phyloP scores from a whole-genome alignment of 2,797 vertebrate genomes.

The Hylomyscus alleni region DNA sequence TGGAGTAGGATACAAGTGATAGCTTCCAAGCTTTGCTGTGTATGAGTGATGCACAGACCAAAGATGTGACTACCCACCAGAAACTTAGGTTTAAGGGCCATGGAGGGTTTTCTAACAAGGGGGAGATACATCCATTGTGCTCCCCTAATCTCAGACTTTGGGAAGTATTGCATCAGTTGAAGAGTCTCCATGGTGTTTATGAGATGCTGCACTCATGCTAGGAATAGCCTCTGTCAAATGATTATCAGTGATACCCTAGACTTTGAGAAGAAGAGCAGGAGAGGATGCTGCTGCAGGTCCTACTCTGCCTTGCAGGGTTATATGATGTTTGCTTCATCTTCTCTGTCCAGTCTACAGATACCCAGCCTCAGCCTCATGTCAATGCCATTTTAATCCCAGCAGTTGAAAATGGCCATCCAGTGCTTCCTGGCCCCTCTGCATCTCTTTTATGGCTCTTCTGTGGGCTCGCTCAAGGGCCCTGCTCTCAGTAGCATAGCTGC shows the following conservation, averaged over 20 bases:
- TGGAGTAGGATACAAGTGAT: fast-evolving
- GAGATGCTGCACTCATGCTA: fast-evolving
- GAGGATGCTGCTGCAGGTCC: fast-evolving
- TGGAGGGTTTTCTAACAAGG: background rate
- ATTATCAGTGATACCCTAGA: fast-evolving
- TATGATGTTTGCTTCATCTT: fast-evolving
- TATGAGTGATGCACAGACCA: no score
- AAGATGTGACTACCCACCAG: fast-evolving
- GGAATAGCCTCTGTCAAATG: fast-evolving
- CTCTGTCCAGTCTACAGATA: background rate
- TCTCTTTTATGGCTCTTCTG: background rate
- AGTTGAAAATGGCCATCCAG: background rate
- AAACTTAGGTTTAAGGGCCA: background rate
- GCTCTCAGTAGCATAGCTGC: fast-evolving
- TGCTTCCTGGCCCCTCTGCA: background rate
- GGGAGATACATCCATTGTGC: fast-evolving
- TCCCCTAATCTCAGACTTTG: fast-evolving
- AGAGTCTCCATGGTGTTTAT: fast-evolving
- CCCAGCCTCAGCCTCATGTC: no score
- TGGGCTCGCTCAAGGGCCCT: background rate
- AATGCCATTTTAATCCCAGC: background rate
- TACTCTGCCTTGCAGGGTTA: background rate
- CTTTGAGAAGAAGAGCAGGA: no score
- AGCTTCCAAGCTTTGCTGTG: fast-evolving
- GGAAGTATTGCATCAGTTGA: fast-evolving